A percentile compares a stretch with the other conserved stretches of the same genome.
These are phyloP conservation scores for Holcopasites calliopsidis DNA, from an alignment of 1,140 invertebrate species.

Conservation along the genomic window DNA sequence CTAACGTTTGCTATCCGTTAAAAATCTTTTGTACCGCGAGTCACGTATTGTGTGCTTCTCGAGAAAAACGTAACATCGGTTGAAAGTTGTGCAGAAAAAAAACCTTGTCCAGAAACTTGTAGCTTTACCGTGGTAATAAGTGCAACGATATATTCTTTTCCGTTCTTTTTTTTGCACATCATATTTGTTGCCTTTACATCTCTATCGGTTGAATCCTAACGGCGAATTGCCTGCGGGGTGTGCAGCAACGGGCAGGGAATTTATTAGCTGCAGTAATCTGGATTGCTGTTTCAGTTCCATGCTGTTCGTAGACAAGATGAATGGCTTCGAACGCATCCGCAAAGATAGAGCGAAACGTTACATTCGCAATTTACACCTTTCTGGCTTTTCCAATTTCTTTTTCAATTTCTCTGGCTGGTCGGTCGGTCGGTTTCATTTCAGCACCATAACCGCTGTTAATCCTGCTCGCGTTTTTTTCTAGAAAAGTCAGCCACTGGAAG, in stretches of 20 bases:
- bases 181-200: neutral
- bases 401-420: neutral
- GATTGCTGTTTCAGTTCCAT: conserved; percentile 35
- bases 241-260: conserved; percentile 3
- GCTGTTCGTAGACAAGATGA: conserved; percentile 10
- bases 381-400: conserved; percentile 9
- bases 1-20: no score
- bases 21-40: no score
- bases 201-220: conserved; percentile 2
- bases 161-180: neutral
- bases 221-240: neutral
- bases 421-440: neutral
- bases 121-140: neutral
- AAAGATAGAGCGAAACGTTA: conserved; percentile 20
- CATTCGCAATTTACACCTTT: conserved; percentile 30
- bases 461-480: neutral
- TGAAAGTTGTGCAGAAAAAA: neutral
- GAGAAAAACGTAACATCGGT: neutral
- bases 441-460: neutral
- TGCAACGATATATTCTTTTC: neutral
- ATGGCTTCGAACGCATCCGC: conserved; percentile 7
- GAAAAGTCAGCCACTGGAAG: neutral
- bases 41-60: neutral
- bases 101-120: neutral
- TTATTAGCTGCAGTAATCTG: conserved; percentile 36